These are phyloP conservation scores for Picus viridis DNA, from an alignment of 2,797 vertebrate genomes.

Conservation along the genomic window DNA sequence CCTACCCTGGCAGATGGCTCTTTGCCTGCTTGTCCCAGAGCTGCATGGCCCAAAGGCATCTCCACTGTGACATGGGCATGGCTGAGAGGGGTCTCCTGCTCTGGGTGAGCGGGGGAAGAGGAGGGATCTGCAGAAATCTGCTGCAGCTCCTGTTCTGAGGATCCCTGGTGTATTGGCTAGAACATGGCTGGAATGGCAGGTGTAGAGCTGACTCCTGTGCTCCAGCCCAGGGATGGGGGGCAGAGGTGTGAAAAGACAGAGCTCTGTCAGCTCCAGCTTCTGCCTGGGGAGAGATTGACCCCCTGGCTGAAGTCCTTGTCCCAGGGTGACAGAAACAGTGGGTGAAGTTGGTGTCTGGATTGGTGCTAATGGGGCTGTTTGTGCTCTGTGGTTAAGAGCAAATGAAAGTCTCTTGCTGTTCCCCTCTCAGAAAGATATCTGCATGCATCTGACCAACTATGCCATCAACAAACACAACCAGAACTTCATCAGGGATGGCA, in stretches of 20 bases:
- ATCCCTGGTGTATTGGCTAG: not conserved
- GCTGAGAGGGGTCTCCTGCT: not conserved
- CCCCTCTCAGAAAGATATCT: conserved; percentile 75
- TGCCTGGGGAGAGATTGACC: not conserved
- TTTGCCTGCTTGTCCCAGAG: no score
- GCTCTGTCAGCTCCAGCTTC: not conserved
- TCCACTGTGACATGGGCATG: fast-evolving
- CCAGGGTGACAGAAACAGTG: not conserved
- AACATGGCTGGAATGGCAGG: not conserved
- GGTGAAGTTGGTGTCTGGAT: not conserved
- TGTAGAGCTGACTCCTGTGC: not conserved
- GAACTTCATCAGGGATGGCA: conserved; percentile 78
- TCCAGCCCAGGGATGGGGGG: not conserved
- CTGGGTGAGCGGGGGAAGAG: not conserved
- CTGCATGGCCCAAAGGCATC: no score
- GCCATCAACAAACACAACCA: conserved; percentile 82
- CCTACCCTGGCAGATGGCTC: no score
- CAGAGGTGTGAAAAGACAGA: not conserved
- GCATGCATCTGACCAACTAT: conserved; percentile 85
- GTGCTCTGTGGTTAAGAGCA: not conserved
- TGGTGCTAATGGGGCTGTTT: not conserved
- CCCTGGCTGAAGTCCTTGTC: not conserved
- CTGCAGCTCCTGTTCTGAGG: not conserved
- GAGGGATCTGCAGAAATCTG: not conserved
- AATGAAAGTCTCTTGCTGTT: not conserved